Percentiles rank a stretch among this genome's conserved stretches.
Evolutionary conservation across 2,888 invertebrate genomes (phyloP).

Genomic region (Lamellibrachia columna): DNA sequence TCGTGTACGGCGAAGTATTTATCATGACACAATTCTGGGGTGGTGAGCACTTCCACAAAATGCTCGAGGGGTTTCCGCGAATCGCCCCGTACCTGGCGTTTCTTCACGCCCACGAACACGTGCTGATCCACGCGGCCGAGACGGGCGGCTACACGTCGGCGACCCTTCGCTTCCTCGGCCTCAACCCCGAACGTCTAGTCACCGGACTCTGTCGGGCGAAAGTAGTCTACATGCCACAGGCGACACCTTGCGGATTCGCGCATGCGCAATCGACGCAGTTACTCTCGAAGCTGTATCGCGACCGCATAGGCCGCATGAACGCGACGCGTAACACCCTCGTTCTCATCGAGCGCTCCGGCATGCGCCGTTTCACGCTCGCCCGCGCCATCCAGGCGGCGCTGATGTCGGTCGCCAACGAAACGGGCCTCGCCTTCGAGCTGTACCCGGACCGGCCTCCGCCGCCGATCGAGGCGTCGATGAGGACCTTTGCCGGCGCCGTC

Average conservation of each 20-base stretch:
- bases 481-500: conserved; percentile 37
- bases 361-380: conserved; percentile 26
- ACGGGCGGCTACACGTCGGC: conserved; percentile 30
- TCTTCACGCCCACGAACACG: conserved; percentile 31
- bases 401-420: conserved; percentile 24
- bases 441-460: conserved; percentile 40
- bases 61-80: conserved; percentile 41
- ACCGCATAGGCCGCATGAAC: conserved; percentile 13
- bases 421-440: conserved; percentile 31
- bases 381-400: conserved; percentile 28
- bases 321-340: conserved; percentile 30
- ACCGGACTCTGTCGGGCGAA: conserved; percentile 38
- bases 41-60: conserved; percentile 39
- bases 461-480: conserved; percentile 34
- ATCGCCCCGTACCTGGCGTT: conserved; percentile 41
- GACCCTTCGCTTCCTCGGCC: conserved; percentile 34
- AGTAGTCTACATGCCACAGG: conserved; percentile 40
- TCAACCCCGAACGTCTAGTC: conserved; percentile 37
- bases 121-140: conserved; percentile 41
- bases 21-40: conserved; percentile 43
- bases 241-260: conserved; percentile 43
- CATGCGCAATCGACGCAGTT: conserved; percentile 35
- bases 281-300: conserved; percentile 30
- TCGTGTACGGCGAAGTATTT: conserved; percentile 42
- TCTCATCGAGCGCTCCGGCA: conserved; percentile 33